Conservation (phyloP, 2,797 vertebrate genomes). For the Capromys pilorides region DNA sequence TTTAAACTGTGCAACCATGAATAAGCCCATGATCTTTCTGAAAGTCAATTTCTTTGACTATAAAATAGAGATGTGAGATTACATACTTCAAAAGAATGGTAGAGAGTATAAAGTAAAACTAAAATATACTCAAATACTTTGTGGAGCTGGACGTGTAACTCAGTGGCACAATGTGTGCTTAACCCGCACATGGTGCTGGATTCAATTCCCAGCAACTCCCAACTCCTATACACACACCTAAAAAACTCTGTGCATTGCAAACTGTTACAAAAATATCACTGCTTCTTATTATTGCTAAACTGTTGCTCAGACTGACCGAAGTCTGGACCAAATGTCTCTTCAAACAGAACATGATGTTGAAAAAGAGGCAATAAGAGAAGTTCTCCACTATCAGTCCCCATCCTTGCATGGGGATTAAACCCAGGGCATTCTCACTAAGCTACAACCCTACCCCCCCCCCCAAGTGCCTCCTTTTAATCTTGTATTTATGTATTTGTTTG, state of each 20-base stretch:
- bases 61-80: neutral
- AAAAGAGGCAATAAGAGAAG: neutral
- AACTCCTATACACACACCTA: neutral
- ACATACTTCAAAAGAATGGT: slow-evolving; percentile 3
- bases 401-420: neutral
- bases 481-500: no score
- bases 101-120: slow-evolving; percentile 34
- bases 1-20: neutral
- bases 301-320: neutral
- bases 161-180: neutral
- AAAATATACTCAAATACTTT: slow-evolving; percentile 16
- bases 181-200: neutral
- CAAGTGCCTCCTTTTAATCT: no score
- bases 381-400: neutral
- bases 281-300: slow-evolving; percentile 19
- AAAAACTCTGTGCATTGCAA: neutral
- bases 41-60: slow-evolving; percentile 46
- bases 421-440: neutral
- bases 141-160: neutral
- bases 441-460: neutral
- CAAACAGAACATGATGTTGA: neutral
- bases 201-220: neutral
- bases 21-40: slow-evolving; percentile 25
- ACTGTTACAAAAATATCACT: neutral
- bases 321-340: slow-evolving; percentile 47